Percentiles rank a stretch among this genome's conserved stretches.
These are phyloP conservation scores for Pyrocephalus nanus DNA, from an alignment of 2,797 vertebrate genomes.

Conservation along the genomic window DNA sequence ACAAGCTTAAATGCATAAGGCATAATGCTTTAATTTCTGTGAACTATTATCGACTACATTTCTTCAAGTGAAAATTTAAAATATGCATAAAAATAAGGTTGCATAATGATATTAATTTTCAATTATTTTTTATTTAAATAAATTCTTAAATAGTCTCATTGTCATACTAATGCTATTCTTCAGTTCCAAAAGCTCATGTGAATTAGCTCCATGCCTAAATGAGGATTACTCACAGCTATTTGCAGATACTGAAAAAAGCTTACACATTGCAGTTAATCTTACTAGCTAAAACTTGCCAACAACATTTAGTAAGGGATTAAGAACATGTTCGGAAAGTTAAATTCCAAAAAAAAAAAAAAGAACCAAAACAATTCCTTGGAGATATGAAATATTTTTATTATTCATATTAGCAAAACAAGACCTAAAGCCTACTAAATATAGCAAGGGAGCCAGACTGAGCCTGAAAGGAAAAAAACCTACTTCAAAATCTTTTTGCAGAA, in stretches of 20 bases:
- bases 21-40: conserved; percentile 18
- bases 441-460: not conserved
- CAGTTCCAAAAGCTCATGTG: conserved; percentile 57
- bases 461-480: not conserved
- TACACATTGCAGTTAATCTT: conserved; percentile 62
- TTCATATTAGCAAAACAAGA: not conserved
- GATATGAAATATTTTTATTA: not conserved
- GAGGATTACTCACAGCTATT: conserved; percentile 63
- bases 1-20: conserved; percentile 5
- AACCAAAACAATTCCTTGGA: conserved; percentile 11
- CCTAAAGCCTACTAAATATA: not conserved
- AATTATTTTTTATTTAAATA: conserved; percentile 67
- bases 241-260: conserved; percentile 54
- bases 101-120: conserved; percentile 58
- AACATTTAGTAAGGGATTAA: conserved; percentile 57
- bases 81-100: conserved; percentile 40
- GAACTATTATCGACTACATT: not conserved
- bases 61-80: conserved; percentile 48
- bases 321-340: conserved; percentile 44
- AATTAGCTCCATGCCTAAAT: conserved; percentile 60
- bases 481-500: not conserved
- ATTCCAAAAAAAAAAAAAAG: not conserved
- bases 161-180: conserved; percentile 66
- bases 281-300: conserved; percentile 54
- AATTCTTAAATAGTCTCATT: conserved; percentile 48